phyloP scores from a whole-genome alignment of 2,797 vertebrate genomes.

The Muraenolepis orangiensis region DNA sequence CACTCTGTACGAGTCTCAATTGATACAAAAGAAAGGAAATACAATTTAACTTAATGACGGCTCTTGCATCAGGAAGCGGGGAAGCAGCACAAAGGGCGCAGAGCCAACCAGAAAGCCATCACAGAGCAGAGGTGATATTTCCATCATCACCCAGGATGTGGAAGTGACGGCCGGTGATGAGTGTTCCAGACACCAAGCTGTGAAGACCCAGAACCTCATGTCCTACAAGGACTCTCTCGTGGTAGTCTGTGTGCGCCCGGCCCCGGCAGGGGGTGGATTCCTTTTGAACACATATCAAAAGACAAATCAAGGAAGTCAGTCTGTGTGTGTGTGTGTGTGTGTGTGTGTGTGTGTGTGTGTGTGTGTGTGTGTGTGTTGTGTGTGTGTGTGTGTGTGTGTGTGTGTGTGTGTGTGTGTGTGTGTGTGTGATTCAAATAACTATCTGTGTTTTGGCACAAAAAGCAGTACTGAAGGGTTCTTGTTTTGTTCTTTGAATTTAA shows the following conservation, averaged over 20 bases:
- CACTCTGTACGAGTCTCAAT: neutral
- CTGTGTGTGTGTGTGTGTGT: neutral
- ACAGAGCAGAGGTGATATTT: neutral
- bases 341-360: neutral
- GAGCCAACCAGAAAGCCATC: neutral
- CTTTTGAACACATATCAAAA: conserved; percentile 18
- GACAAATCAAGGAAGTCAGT: conserved; percentile 34
- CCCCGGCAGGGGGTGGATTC: conserved; percentile 13
- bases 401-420: neutral
- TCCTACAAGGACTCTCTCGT: conserved; percentile 11
- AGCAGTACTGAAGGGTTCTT: neutral
- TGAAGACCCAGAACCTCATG: conserved; percentile 7
- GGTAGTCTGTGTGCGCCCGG: neutral
- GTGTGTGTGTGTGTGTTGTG: neutral
- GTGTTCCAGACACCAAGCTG: no score
- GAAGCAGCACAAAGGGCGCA: neutral
- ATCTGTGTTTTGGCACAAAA: no score
- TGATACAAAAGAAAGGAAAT: neutral
- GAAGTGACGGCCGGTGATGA: neutral
- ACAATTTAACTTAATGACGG: neutral
- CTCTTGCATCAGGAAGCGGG: neutral
- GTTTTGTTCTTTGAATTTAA: neutral
- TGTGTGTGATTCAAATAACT: no score
- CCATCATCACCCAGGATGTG: neutral
- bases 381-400: conserved; percentile 1